A percentile compares a stretch with the other conserved stretches of the same genome.
Conservation (phyloP, 30 jellyfish, hydroid and myxozoan genomes). For the Hydractinia echinata region DNA sequence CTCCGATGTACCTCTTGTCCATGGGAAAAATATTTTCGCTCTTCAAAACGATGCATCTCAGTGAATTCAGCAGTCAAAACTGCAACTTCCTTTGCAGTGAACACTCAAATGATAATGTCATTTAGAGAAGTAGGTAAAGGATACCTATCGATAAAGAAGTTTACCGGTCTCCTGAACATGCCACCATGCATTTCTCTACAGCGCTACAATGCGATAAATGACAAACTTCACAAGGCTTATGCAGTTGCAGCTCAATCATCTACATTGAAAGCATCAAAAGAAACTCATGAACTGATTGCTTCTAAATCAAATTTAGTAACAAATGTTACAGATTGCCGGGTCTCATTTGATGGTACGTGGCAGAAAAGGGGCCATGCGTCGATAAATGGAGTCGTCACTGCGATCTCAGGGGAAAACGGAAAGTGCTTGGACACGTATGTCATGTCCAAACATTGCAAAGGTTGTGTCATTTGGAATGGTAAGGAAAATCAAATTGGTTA, state of each 20-base stretch:
- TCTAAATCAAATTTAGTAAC: too few species aligned
- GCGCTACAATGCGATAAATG: not conserved
- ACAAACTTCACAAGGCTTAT: not conserved
- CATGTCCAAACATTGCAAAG: not conserved
- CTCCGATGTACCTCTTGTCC: not conserved
- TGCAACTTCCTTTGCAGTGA: not conserved
- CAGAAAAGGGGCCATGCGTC: constrained; percentile 15
- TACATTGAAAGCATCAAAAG: not conserved
- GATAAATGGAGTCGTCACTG: constrained; percentile 5
- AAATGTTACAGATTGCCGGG: too few species aligned
- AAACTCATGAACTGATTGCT: too few species aligned
- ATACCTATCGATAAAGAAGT: not conserved
- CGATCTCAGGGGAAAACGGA: constrained; percentile 14
- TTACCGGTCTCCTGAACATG: not conserved
- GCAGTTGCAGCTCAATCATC: not conserved
- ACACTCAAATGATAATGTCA: not conserved
- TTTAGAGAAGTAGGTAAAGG: not conserved
- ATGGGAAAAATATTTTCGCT: too few species aligned
- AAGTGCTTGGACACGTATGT: not conserved
- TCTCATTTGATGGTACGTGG: constrained; percentile 18
- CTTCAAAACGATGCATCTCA: too few species aligned
- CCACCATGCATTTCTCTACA: not conserved
- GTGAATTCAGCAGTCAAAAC: too few species aligned
- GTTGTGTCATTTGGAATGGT: not conserved
- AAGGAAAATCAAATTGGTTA: not conserved